These are phyloP conservation scores for Dolichallabes microphthalmus DNA, from an alignment of 2,113 vertebrate species.

Conservation along the genomic window DNA sequence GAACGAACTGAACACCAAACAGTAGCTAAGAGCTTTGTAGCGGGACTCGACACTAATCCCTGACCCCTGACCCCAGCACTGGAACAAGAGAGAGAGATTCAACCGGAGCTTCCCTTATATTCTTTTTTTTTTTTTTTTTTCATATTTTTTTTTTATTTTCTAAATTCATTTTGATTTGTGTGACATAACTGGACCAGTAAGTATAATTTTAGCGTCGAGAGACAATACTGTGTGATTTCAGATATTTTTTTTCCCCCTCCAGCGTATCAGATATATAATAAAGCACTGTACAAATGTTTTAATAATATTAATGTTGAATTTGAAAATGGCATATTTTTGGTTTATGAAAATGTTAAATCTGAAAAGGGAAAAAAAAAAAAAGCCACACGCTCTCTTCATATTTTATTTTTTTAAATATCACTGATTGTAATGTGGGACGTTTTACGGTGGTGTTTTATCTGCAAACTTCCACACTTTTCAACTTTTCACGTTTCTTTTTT, in stretches of 20 bases:
- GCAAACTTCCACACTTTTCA: slow-evolving; percentile 52
- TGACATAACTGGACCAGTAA: slow-evolving; percentile 72
- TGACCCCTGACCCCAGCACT: slow-evolving; percentile 32
- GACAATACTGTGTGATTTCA: slow-evolving; percentile 59
- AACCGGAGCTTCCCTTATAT: slow-evolving; percentile 32
- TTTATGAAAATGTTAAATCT: slow-evolving; percentile 64
- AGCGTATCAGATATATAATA: slow-evolving; percentile 73
- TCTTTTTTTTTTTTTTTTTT: background rate
- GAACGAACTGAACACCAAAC: slow-evolving; percentile 95
- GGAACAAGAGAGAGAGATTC: slow-evolving; percentile 15
- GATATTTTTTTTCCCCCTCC: slow-evolving; percentile 55
- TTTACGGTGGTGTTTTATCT: slow-evolving; percentile 71
- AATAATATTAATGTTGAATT: slow-evolving; percentile 66
- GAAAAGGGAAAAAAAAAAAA: slow-evolving; percentile 11
- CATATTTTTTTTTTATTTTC: slow-evolving; percentile 41
- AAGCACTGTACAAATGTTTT: slow-evolving; percentile 84
- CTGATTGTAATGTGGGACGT: slow-evolving; percentile 72
- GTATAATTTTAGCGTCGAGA: slow-evolving; percentile 68
- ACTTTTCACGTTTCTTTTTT: background rate
- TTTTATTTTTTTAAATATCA: slow-evolving; percentile 67
- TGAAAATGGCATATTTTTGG: slow-evolving; percentile 72
- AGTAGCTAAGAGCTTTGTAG: slow-evolving; percentile 66
- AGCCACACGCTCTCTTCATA: slow-evolving; percentile 52
- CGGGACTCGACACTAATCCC: slow-evolving; percentile 49
- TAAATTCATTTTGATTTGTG: slow-evolving; percentile 63